Percentiles rank a stretch among this genome's conserved stretches.
These are phyloP conservation scores for Plodia interpunctella DNA, from an alignment of 1,140 invertebrate genomes.

Conservation along the genomic window DNA sequence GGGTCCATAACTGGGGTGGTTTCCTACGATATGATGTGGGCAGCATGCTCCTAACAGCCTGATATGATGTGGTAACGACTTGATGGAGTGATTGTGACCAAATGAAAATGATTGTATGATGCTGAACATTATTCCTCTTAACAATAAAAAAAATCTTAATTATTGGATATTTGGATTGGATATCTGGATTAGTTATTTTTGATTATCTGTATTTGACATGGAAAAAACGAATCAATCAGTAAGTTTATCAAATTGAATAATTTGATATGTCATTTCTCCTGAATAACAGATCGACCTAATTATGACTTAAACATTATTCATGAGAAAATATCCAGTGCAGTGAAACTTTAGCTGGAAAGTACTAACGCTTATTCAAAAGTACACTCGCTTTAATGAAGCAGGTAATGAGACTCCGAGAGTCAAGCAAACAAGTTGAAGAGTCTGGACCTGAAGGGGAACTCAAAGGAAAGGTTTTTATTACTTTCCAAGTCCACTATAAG, in stretches of 20 bases:
- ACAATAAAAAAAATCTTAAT: too few relatives aligned
- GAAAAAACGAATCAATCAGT: too few relatives aligned
- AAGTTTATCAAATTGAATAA: too few relatives aligned
- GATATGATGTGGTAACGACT: slow-evolving; percentile 11
- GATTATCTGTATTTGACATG: too few relatives aligned
- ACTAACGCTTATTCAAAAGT: slow-evolving; percentile 30
- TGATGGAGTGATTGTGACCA: background rate
- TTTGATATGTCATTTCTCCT: too few relatives aligned
- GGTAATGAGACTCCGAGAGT: slow-evolving; percentile 48
- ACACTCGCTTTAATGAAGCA: slow-evolving; percentile 58
- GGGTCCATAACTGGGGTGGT: slow-evolving; percentile 16
- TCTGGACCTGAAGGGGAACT: slow-evolving; percentile 14
- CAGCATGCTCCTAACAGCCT: slow-evolving; percentile 7
- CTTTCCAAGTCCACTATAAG: background rate
- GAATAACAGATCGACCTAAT: too few relatives aligned
- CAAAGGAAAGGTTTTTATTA: slow-evolving; percentile 14
- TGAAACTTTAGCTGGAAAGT: slow-evolving; percentile 13
- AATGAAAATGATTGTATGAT: background rate
- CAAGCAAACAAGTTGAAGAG: slow-evolving; percentile 38
- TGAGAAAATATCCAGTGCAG: background rate
- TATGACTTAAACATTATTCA: background rate
- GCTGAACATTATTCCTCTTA: too few relatives aligned
- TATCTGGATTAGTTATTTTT: too few relatives aligned
- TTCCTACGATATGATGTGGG: slow-evolving; percentile 22
- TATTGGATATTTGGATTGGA: too few relatives aligned